Conservation (phyloP, 2,797 vertebrate species). For the Tangara arthus region DNA sequence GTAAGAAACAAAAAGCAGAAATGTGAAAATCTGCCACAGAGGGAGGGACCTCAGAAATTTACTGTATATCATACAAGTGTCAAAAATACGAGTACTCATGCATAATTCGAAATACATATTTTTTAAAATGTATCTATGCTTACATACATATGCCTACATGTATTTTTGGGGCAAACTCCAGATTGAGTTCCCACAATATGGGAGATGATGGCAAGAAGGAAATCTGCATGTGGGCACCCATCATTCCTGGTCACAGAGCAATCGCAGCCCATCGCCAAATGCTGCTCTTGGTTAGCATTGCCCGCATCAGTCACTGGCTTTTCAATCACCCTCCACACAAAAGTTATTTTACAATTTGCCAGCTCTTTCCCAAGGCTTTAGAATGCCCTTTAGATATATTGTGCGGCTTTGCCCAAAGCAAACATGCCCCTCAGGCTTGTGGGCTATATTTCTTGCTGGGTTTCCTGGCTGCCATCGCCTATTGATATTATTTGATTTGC, state of each 20-base stretch:
- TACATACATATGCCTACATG: fast-evolving
- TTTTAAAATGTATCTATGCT: fast-evolving
- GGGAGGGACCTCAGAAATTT: neutral
- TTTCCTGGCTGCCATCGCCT: slow-evolving; percentile 20
- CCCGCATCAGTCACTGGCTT: neutral
- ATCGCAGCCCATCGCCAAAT: fast-evolving
- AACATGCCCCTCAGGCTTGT: neutral
- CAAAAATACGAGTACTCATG: neutral
- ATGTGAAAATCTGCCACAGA: neutral
- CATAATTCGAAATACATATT: neutral
- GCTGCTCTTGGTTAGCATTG: neutral
- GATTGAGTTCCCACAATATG: fast-evolving
- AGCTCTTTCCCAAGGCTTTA: slow-evolving; percentile 7
- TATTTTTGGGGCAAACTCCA: neutral
- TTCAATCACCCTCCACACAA: neutral
- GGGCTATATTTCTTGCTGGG: neutral
- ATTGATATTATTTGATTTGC: slow-evolving; percentile 65
- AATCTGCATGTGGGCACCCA: neutral
- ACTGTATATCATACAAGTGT: neutral
- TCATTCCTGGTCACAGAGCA: neutral
- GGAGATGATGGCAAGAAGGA: neutral
- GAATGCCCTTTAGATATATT: slow-evolving; percentile 50
- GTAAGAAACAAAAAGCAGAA: neutral
- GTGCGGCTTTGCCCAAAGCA: neutral
- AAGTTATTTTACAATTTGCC: neutral